Percentiles rank a stretch among this genome's conserved stretches.
These are phyloP conservation scores for Manis pentadactyla DNA, from an alignment of 2,797 vertebrate genomes.

Conservation along the genomic window DNA sequence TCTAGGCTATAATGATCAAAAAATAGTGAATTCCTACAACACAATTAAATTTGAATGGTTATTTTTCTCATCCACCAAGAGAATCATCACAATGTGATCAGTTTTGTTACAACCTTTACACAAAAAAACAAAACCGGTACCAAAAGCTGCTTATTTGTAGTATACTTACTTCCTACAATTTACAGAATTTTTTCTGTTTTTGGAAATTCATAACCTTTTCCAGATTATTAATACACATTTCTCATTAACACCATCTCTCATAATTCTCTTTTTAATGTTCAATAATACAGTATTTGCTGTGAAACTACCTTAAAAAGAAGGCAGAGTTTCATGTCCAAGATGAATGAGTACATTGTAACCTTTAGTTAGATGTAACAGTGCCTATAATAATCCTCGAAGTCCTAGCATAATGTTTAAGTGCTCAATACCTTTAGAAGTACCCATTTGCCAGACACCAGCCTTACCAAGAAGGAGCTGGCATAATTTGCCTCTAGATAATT, in stretches of 20 bases:
- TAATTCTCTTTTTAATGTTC: background rate
- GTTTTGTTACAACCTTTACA: conserved; percentile 50
- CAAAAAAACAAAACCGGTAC: conserved; percentile 21
- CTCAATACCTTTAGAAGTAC: background rate
- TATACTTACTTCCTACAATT: background rate
- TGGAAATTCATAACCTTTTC: background rate
- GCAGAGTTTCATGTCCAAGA: conserved; percentile 2
- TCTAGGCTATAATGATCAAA: background rate
- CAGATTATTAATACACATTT: background rate
- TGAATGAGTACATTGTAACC: conserved; percentile 2
- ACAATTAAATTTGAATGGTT: conserved; percentile 34
- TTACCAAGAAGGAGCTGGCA: background rate
- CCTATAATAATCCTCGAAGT: conserved; percentile 20
- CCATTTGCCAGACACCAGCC: background rate
- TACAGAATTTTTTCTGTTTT: conserved; percentile 32
- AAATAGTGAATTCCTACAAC: background rate
- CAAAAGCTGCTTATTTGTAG: background rate
- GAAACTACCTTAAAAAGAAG: conserved; percentile 39
- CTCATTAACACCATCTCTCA: background rate
- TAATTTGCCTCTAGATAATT: background rate
- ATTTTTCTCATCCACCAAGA: background rate
- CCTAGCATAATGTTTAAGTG: background rate
- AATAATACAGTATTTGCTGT: background rate
- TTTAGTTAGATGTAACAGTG: conserved; percentile 13
- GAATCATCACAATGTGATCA: background rate